Evolutionary conservation across 2,797 vertebrate genomes (phyloP).

Genomic region (Notamacropus eugenii): DNA sequence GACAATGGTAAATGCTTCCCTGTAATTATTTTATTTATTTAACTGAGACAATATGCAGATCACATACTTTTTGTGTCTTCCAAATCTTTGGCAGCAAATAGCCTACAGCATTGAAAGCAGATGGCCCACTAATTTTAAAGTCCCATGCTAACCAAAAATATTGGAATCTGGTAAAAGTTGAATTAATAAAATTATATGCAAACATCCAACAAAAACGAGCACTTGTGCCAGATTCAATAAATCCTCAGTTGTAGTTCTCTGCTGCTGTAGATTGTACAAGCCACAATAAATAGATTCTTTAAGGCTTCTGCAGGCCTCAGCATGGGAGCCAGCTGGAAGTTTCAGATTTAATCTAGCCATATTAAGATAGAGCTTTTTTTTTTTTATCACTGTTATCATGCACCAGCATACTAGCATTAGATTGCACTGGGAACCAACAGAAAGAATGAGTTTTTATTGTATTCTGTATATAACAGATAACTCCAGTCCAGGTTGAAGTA

Average conservation of each 20-base stretch:
- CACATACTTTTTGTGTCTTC: constrained; percentile 46
- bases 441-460: neutral
- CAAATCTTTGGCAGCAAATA: constrained; percentile 65
- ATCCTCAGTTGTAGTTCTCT: constrained; percentile 55
- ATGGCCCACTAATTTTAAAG: constrained; percentile 74
- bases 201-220: constrained; percentile 74
- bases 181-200: constrained; percentile 79
- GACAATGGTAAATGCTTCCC: constrained; percentile 41
- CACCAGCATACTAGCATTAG: neutral
- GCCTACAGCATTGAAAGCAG: constrained; percentile 65
- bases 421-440: neutral
- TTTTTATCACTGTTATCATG: constrained; percentile 36
- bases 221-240: constrained; percentile 71
- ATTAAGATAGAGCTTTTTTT: constrained; percentile 4
- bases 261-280: constrained; percentile 17
- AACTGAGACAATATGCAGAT: constrained; percentile 35
- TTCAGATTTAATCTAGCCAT: constrained; percentile 61
- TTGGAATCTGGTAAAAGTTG: constrained; percentile 77
- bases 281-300: constrained; percentile 60
- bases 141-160: constrained; percentile 74
- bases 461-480: neutral
- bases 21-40: constrained; percentile 68
- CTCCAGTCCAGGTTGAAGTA: too few species aligned
- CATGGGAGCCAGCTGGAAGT: constrained; percentile 64
- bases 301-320: constrained; percentile 54